A percentile compares a stretch with the other conserved stretches of the same genome.
Evolutionary conservation across 2,797 vertebrate species (phyloP).

Genomic region (Acanthopagrus latus): DNA sequence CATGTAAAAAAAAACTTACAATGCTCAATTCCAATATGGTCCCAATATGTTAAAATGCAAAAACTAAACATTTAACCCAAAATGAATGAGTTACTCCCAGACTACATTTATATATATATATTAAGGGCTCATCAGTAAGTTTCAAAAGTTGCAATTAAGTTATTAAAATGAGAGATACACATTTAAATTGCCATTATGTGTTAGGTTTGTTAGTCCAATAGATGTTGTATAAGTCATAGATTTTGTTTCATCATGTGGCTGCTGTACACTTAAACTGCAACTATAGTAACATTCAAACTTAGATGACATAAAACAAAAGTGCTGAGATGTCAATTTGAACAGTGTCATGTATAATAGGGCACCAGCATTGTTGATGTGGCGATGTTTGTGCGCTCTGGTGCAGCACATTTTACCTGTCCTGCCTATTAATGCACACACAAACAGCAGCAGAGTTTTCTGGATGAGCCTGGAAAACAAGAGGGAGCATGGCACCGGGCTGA

Average conservation of each 20-base stretch:
- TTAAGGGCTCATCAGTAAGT: not conserved
- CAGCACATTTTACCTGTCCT: constrained; percentile 40
- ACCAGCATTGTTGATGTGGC: constrained; percentile 20
- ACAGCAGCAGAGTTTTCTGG: constrained; percentile 71
- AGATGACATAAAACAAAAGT: constrained; percentile 20
- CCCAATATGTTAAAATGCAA: not conserved
- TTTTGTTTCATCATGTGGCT: not conserved
- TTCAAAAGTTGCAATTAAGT: not conserved
- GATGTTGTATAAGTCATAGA: not conserved
- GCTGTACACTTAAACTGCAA: no score
- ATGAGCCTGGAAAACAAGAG: constrained; percentile 66
- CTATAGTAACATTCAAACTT: not conserved
- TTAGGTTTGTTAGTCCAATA: not conserved
- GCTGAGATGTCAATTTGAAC: constrained; percentile 26
- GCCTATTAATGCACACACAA: constrained; percentile 33
- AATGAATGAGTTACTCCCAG: not conserved
- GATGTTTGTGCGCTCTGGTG: constrained; percentile 34
- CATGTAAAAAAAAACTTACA: not conserved
- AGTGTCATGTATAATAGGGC: constrained; percentile 6
- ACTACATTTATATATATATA: not conserved
- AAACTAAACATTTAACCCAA: not conserved
- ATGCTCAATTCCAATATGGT: not conserved
- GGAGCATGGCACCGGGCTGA: constrained; percentile 22
- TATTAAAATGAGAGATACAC: not conserved
- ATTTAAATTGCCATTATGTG: not conserved